A percentile compares a stretch with the other conserved stretches of the same genome.
phyloP scores from a whole-genome alignment of 2,797 vertebrate genomes.

The Etheostoma nigrum region DNA sequence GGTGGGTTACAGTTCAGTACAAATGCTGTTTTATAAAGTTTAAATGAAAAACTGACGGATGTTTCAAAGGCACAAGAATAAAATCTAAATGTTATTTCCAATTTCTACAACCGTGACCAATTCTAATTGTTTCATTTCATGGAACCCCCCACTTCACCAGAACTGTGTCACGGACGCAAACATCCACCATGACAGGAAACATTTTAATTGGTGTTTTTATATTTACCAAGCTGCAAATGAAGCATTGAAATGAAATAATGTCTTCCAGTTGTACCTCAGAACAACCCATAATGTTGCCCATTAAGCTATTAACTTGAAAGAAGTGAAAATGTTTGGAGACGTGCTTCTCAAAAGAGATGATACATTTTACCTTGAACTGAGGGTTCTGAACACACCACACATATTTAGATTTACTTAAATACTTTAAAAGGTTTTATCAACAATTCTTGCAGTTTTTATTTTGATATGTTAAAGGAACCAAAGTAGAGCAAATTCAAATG shows the following conservation, averaged over 20 bases:
- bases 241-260: slow-evolving; percentile 78
- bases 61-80: background rate
- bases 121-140: background rate
- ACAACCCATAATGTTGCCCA: slow-evolving; percentile 65
- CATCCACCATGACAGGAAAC: slow-evolving; percentile 58
- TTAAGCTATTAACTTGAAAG: slow-evolving; percentile 75
- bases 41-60: background rate
- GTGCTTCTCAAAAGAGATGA: slow-evolving; percentile 33
- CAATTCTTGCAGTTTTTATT: background rate
- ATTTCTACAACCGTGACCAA: background rate
- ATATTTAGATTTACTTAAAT: background rate
- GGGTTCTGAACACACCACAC: slow-evolving; percentile 6
- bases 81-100: background rate
- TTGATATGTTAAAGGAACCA: background rate
- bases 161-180: slow-evolving; percentile 27
- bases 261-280: slow-evolving; percentile 72
- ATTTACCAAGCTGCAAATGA: slow-evolving; percentile 79
- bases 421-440: background rate
- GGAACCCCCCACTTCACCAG: slow-evolving; percentile 15
- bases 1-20: background rate
- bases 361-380: slow-evolving; percentile 32
- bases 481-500: slow-evolving; percentile 12
- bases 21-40: background rate
- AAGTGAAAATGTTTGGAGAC: slow-evolving; percentile 34
- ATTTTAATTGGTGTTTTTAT: slow-evolving; percentile 74